Percentiles rank a stretch among this genome's conserved stretches.
phyloP scores from a whole-genome alignment of 2,113 vertebrate species.

The Eleginops maclovinus region DNA sequence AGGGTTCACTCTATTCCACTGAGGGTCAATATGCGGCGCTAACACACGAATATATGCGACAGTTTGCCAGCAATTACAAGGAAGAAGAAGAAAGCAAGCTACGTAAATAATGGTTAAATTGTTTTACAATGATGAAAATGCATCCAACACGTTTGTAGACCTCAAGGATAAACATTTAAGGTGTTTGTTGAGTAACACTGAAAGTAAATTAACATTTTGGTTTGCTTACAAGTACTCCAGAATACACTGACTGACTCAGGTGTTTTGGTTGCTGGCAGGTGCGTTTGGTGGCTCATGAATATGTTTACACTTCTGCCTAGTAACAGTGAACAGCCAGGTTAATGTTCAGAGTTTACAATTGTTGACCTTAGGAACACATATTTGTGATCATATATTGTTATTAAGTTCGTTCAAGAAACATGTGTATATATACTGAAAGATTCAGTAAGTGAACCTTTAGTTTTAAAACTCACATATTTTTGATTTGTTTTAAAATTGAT shows the following conservation, averaged over 20 bases:
- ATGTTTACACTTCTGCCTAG: not conserved
- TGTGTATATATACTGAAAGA: not conserved
- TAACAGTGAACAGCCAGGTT: not conserved
- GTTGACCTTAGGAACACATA: not conserved
- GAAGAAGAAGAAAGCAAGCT: not conserved
- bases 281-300: constrained; percentile 19
- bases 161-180: not conserved
- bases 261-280: constrained; percentile 15
- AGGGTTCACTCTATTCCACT: not conserved
- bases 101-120: not conserved
- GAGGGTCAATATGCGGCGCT: not conserved
- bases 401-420: not conserved
- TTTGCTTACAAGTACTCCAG: not conserved
- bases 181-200: not conserved
- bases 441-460: too few species aligned
- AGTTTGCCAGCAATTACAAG: not conserved
- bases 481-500: not conserved
- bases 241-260: not conserved
- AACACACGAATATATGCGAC: not conserved
- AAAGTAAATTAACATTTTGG: not conserved
- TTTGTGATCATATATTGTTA: not conserved
- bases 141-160: not conserved
- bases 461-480: too few species aligned
- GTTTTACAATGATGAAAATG: not conserved
- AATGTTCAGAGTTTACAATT: not conserved